phyloP scores from a whole-genome alignment of 2,797 vertebrate genomes.

The Scomberomorus guttatus region DNA sequence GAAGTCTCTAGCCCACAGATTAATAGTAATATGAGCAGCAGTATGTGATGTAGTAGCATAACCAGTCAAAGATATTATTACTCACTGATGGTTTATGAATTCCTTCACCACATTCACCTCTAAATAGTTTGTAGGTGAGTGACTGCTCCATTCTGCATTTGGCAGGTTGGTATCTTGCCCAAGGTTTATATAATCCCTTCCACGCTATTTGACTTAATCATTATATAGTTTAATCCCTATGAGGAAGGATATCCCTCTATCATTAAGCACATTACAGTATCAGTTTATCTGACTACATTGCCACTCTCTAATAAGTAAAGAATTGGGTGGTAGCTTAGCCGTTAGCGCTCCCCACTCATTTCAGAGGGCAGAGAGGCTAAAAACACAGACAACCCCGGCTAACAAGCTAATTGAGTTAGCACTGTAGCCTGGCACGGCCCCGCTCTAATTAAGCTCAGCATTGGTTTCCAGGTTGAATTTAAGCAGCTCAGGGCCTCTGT shows the following conservation, averaged over 20 bases:
- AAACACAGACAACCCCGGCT: conserved; percentile 16
- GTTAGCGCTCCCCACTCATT: conserved; percentile 16
- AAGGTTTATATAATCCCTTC: not conserved
- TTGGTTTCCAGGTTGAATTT: conserved; percentile 50
- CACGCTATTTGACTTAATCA: conserved; percentile 5
- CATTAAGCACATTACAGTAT: conserved; percentile 13
- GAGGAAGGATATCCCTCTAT: conserved; percentile 13
- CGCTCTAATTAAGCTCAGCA: conserved; percentile 45
- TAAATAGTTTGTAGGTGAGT: not conserved
- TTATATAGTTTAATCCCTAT: conserved; percentile 15
- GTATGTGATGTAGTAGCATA: not conserved
- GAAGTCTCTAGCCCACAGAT: not conserved
- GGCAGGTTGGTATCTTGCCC: not conserved
- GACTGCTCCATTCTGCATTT: not conserved
- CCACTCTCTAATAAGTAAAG: conserved; percentile 1
- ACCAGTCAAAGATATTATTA: not conserved
- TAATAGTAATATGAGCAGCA: not conserved
- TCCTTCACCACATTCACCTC: not conserved
- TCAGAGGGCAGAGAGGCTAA: conserved; percentile 31
- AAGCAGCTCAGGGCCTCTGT: conserved; percentile 44
- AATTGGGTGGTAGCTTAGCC: conserved; percentile 19
- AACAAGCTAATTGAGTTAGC: conserved; percentile 55
- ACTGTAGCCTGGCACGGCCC: conserved; percentile 8
- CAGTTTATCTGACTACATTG: conserved; percentile 14
- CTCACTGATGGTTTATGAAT: not conserved